Evolutionary conservation across 1,140 invertebrate species (phyloP).

Genomic region (Drosophila biarmipes): DNA sequence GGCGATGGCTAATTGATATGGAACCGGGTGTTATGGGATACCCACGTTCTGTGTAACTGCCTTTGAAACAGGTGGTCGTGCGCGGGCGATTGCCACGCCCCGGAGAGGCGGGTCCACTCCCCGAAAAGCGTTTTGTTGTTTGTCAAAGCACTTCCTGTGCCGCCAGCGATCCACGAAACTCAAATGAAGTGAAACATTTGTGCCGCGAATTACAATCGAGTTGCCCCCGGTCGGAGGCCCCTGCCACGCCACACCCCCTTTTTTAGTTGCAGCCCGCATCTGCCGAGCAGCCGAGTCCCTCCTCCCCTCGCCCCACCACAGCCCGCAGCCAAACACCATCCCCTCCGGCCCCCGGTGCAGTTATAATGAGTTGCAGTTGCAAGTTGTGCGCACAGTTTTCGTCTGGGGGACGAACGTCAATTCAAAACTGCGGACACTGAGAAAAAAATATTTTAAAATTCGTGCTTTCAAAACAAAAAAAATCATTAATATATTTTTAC

Average conservation of each 20-base stretch:
- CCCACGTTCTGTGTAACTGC: conserved; percentile 13
- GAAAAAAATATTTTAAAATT: not conserved
- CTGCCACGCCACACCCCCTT: conserved; percentile 2
- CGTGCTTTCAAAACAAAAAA: too few species aligned
- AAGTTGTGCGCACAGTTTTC: conserved; percentile 69
- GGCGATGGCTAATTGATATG: conserved; percentile 48
- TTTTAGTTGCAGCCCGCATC: conserved; percentile 52
- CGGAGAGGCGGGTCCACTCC: conserved; percentile 38
- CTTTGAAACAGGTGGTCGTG: conserved; percentile 53
- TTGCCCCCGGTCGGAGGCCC: conserved; percentile 26
- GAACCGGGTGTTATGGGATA: conserved; percentile 21
- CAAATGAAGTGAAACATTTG: conserved; percentile 82
- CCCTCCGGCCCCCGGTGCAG: conserved; percentile 32
- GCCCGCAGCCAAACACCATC: not conserved
- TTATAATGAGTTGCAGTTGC: conserved; percentile 80
- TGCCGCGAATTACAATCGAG: conserved; percentile 77
- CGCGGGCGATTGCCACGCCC: conserved; percentile 28
- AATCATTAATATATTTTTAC: too few species aligned
- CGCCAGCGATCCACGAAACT: conserved; percentile 63
- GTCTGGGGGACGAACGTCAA: conserved; percentile 50
- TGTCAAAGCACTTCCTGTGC: conserved; percentile 72
- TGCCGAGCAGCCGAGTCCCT: conserved; percentile 38
- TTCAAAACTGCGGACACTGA: conserved; percentile 55
- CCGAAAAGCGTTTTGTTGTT: conserved; percentile 48
- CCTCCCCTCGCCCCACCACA: not conserved